Percentiles rank a stretch among this genome's conserved stretches.
phyloP scores from a whole-genome alignment of 2,888 invertebrate genomes.

The Drosophila monieri region DNA sequence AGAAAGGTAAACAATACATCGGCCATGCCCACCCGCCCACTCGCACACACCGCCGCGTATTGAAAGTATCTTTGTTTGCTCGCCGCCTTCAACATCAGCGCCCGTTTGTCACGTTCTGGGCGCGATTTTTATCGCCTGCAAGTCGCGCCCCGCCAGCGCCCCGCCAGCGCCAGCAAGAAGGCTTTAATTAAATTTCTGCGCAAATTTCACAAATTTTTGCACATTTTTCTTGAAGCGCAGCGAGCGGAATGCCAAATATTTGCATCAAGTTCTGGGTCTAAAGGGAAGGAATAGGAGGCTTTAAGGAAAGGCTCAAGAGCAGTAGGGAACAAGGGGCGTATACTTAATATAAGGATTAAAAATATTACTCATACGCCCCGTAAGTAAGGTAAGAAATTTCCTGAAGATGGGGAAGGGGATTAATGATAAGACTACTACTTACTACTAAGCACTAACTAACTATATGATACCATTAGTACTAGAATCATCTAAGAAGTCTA shows the following conservation, averaged over 20 bases:
- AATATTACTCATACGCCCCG: too few species aligned
- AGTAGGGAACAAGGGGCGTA: neutral
- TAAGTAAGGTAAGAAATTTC: too few species aligned
- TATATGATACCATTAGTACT: too few species aligned
- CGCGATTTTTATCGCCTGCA: constrained; percentile 66
- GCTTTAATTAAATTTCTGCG: constrained; percentile 54
- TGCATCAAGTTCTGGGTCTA: neutral
- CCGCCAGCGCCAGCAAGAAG: constrained; percentile 13
- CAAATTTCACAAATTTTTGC: constrained; percentile 7
- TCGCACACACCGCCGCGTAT: neutral
- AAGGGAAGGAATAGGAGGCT: neutral
- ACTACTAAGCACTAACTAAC: too few species aligned
- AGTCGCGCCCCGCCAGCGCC: constrained; percentile 39
- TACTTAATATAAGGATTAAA: neutral
- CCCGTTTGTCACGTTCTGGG: constrained; percentile 68
- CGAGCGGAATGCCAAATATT: neutral
- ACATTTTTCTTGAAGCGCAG: neutral
- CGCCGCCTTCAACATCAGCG: constrained; percentile 47
- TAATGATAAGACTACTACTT: too few species aligned
- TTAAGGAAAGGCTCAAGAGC: too few species aligned
- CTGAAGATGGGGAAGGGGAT: too few species aligned
- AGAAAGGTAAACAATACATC: constrained; percentile 10
- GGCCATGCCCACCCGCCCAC: constrained; percentile 16
- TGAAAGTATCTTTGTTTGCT: constrained; percentile 53
- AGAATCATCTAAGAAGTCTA: too few species aligned